Evolutionary conservation across 1,140 invertebrate genomes (phyloP), one percentile per base, ranked within the genome.

Genomic region (Adoxophyes honmai): DNA sequence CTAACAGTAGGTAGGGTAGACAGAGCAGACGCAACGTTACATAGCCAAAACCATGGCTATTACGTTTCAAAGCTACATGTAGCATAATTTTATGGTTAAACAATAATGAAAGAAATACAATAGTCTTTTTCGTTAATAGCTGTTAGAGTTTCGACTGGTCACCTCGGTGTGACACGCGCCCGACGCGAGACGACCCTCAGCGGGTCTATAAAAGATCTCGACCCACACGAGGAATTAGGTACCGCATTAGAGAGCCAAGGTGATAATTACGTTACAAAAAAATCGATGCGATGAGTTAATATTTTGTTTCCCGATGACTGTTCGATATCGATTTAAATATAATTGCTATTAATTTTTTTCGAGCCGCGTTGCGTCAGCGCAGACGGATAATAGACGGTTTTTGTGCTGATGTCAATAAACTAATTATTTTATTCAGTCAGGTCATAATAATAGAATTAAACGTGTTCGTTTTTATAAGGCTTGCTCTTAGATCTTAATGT

Each of bases 251-350:
- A 81, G 71, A 74, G 76, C 61, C 64, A 70, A 87, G 81, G 84
- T 87, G 84, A 85, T 87, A 87, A 87, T 87, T 85, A 87, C 62
- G 68, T 85, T 83, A 83, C 68, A 85, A 87, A 83, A 64, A 87
- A 83, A 79, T 75, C 73, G 65, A 72, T 72, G 66, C 73, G 66
- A 79, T 71, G 73, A 80, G 69, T 81, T 81, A 80, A 81, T 81
- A 84, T 80, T 83, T 77, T 75, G 70, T 77, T 76, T 73, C 62
- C 61, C 62, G 67, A 81, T 70, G 69, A 72, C 64, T 78, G 34
- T 63, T 52, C 48, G 64, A 68, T 73, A 69, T 70, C 67, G 68
- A 73, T 75, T 73, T 67, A 60, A 55, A 61, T 56, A 62, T 62
- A 55, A 57, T 53, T 39, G 42, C 52, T 62, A 51, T 64, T 56